Percentiles rank a stretch among this genome's conserved stretches.
Conservation (phyloP, 2,113 vertebrate genomes). For the Dromiciops gliroides region DNA sequence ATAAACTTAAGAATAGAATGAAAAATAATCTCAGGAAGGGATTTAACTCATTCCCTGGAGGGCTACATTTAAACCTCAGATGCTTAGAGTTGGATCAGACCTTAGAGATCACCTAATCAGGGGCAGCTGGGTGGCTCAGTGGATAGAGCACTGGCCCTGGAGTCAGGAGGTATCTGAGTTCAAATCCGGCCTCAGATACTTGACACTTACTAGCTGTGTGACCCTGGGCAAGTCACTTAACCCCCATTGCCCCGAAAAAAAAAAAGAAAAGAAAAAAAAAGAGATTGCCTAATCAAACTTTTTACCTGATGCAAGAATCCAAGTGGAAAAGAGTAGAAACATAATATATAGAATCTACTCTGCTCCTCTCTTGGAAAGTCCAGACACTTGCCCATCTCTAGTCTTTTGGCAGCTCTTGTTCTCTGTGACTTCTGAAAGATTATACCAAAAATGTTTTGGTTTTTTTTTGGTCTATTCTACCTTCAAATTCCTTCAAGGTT, state of each 20-base stretch:
- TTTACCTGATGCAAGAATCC: not conserved
- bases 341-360: not conserved
- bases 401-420: too few species aligned
- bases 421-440: not conserved
- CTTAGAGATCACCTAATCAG: not conserved
- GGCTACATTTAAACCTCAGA: not conserved
- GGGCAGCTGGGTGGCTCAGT: too few species aligned
- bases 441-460: not conserved
- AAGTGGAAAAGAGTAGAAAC: not conserved
- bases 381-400: not conserved
- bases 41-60: not conserved
- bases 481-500: not conserved
- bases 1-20: not conserved
- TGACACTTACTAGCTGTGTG: too few species aligned
- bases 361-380: not conserved
- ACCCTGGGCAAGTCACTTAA: too few species aligned
- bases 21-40: not conserved
- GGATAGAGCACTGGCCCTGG: too few species aligned
- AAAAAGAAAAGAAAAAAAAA: too few species aligned
- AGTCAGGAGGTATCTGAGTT: too few species aligned
- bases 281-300: not conserved
- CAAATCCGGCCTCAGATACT: too few species aligned
- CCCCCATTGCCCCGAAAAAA: too few species aligned
- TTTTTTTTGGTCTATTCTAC: too few species aligned
- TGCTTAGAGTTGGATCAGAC: not conserved